phyloP scores from a whole-genome alignment of 1,140 invertebrate species.

The Chironomus striatipennis region DNA sequence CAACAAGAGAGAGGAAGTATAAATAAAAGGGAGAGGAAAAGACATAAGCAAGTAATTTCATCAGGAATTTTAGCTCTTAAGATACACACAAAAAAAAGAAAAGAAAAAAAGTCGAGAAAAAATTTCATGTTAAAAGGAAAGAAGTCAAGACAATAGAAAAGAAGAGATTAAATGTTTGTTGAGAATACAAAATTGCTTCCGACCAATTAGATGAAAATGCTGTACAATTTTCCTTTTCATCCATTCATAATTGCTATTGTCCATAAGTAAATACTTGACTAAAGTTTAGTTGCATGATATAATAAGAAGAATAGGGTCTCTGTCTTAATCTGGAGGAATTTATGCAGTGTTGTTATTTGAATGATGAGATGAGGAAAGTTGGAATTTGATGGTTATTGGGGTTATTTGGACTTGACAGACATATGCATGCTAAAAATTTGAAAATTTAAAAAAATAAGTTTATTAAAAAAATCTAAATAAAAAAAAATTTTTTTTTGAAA shows the following conservation, averaged over 20 bases:
- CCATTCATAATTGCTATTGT: constrained; percentile 5
- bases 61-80: background rate
- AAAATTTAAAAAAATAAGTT: no score
- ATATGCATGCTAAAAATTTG: no score
- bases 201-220: background rate
- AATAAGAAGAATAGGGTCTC: background rate
- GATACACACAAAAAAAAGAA: background rate
- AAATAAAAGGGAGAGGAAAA: no score
- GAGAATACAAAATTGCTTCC: constrained; percentile 13
- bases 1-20: no score
- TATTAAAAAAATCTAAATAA: no score
- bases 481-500: no score
- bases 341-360: no score
- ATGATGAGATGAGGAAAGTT: no score
- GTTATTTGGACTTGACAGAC: no score
- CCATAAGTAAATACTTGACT: background rate
- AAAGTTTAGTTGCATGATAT: background rate
- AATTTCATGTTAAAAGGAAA: background rate
- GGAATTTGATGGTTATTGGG: no score
- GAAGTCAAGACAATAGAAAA: constrained; percentile 1
- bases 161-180: constrained; percentile 3
- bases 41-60: no score
- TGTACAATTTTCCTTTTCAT: background rate
- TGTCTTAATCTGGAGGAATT: background rate
- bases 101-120: background rate